These are phyloP conservation scores for Actinostola sp. DNA, from an alignment of 92 coral and sea anemone species.

Conservation along the genomic window DNA sequence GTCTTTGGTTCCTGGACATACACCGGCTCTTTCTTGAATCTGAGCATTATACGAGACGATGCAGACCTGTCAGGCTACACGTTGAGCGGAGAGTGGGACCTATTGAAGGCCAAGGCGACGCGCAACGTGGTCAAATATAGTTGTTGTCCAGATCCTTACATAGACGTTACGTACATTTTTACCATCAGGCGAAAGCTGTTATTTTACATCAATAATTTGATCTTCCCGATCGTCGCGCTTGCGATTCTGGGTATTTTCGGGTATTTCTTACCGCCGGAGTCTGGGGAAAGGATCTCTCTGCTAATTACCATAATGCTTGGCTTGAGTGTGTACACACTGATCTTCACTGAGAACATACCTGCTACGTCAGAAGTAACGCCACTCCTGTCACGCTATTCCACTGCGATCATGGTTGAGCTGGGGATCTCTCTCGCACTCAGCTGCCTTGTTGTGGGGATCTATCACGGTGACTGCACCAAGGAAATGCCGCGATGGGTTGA, in stretches of 20 bases:
- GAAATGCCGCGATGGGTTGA: constrained; percentile 81
- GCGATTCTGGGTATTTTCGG: constrained; percentile 83
- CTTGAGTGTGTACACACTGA: constrained; percentile 83
- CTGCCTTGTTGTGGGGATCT: constrained; percentile 70
- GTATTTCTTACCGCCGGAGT: constrained; percentile 85
- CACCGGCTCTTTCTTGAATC: constrained; percentile 66
- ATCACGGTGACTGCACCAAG: constrained; percentile 69
- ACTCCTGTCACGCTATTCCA: constrained; percentile 80
- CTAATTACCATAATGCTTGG: constrained; percentile 89
- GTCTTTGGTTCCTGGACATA: constrained; percentile 98
- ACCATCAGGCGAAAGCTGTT: constrained; percentile 68
- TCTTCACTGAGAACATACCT: constrained; percentile 91
- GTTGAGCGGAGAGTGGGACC: constrained; percentile 92
- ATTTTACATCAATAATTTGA: constrained; percentile 83
- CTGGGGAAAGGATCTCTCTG: constrained; percentile 93
- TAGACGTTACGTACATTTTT: constrained; percentile 83
- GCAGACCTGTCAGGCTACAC: constrained; percentile 89
- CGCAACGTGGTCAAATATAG: constrained; percentile 88
- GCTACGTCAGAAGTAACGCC: constrained; percentile 93
- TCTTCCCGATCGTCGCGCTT: constrained; percentile 84
- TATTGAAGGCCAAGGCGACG: constrained; percentile 63
- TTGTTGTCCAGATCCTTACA: constrained; percentile 87
- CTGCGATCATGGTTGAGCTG: constrained; percentile 77
- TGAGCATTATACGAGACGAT: constrained; percentile 58
- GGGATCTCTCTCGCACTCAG: constrained; percentile 78